These are phyloP conservation scores for Eristalis intricaria DNA, from an alignment of 2,888 invertebrate species.

Conservation along the genomic window DNA sequence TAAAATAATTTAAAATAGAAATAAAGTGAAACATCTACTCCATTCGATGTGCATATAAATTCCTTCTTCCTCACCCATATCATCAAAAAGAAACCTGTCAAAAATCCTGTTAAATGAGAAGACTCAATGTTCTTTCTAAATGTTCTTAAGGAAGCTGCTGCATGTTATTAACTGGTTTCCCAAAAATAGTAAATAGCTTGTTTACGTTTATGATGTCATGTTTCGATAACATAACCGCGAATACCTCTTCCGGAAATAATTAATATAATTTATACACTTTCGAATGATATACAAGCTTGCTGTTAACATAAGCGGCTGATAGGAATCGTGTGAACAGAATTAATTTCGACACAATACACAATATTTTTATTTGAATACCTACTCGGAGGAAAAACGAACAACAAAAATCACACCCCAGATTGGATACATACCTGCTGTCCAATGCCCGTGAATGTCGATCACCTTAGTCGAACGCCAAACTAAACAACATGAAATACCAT, in stretches of 20 bases:
- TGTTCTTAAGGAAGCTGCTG: neutral
- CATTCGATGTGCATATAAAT: neutral
- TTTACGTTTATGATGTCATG: neutral
- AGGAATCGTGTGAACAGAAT: neutral
- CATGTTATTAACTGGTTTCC: neutral
- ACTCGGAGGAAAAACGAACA: neutral
- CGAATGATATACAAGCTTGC: neutral
- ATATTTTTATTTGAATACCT: neutral
- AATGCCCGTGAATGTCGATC: conserved; percentile 14
- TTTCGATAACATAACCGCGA: neutral
- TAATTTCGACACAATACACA: neutral
- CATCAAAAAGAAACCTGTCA: neutral
- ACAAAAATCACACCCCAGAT: neutral
- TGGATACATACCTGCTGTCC: neutral
- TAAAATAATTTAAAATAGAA: neutral
- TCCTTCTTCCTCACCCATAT: neutral
- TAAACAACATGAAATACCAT: neutral
- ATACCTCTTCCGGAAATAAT: conserved; percentile 17
- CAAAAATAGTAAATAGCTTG: conserved; percentile 1
- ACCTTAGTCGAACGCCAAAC: conserved; percentile 5
- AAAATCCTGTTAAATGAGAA: neutral
- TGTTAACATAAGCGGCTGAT: neutral
- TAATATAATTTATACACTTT: conserved; percentile 16
- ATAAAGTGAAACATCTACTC: neutral
- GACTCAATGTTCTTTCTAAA: neutral